Percentiles rank a stretch among this genome's conserved stretches.
Evolutionary conservation across 2,797 vertebrate genomes (phyloP).

Genomic region (Pseudomugil tenellus): DNA sequence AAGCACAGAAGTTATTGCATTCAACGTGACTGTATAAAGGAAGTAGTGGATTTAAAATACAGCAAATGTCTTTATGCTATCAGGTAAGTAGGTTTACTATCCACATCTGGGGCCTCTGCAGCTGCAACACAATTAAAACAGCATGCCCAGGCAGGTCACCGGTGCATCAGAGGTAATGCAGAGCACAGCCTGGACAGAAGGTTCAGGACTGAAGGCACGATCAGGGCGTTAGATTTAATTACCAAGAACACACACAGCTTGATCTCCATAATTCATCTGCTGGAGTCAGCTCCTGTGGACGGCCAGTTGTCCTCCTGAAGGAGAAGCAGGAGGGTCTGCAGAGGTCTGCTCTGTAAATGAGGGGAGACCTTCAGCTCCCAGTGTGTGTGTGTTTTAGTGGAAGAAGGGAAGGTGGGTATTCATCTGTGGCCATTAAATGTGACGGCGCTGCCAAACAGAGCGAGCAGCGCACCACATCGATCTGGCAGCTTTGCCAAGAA

Average conservation of each 20-base stretch:
- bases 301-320: slow-evolving; percentile 61
- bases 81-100: slow-evolving; percentile 14
- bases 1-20: neutral
- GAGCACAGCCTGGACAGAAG: slow-evolving; percentile 66
- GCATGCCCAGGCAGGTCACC: slow-evolving; percentile 50
- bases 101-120: slow-evolving; percentile 8
- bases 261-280: slow-evolving; percentile 79
- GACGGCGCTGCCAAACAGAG: slow-evolving; percentile 59
- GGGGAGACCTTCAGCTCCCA: slow-evolving; percentile 66
- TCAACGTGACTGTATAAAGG: neutral
- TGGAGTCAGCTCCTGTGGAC: slow-evolving; percentile 67
- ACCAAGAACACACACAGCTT: slow-evolving; percentile 70
- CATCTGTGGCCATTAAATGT: slow-evolving; percentile 63
- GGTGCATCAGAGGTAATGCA: slow-evolving; percentile 42
- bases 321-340: slow-evolving; percentile 45
- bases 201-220: slow-evolving; percentile 55
- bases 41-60: neutral
- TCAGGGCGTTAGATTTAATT: slow-evolving; percentile 73
- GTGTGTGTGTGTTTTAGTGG: slow-evolving; percentile 22
- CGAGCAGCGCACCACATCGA: slow-evolving; percentile 47
- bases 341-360: slow-evolving; percentile 76
- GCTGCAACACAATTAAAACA: slow-evolving; percentile 51
- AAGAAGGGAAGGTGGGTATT: slow-evolving; percentile 45
- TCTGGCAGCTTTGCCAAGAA: slow-evolving; percentile 74
- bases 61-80: neutral